Evolutionary conservation across 2,888 invertebrate genomes (phyloP).

Genomic region (Synanthedon formicaeformis): DNA sequence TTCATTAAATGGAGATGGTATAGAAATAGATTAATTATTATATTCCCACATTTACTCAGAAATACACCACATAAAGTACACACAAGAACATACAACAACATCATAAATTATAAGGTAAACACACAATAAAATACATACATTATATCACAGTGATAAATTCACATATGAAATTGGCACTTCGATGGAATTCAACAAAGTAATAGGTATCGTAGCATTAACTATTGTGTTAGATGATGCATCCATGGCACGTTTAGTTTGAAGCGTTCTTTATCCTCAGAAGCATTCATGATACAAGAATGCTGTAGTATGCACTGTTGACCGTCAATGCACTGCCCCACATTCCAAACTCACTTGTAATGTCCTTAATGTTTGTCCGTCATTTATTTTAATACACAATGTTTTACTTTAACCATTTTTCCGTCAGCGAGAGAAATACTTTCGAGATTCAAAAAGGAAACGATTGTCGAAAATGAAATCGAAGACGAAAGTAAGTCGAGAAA

Average conservation of each 20-base stretch:
- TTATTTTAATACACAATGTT: constrained; percentile 21
- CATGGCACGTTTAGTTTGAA: constrained; percentile 44
- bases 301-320: constrained; percentile 29
- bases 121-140: constrained; percentile 1
- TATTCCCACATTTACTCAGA: background rate
- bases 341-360: constrained; percentile 37
- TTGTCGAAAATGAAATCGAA: constrained; percentile 62
- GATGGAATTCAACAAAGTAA: constrained; percentile 13
- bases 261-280: constrained; percentile 39
- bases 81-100: constrained; percentile 10
- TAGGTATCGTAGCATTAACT: constrained; percentile 29
- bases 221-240: constrained; percentile 29
- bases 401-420: constrained; percentile 37
- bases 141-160: background rate
- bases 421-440: constrained; percentile 67
- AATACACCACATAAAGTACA: constrained; percentile 1
- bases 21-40: too few relatives aligned
- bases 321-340: constrained; percentile 19
- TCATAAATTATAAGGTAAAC: constrained; percentile 22
- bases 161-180: constrained; percentile 15
- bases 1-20: too few relatives aligned
- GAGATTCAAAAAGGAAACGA: constrained; percentile 56
- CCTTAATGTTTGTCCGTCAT: constrained; percentile 21
- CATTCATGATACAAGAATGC: constrained; percentile 60
- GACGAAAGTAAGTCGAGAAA: constrained; percentile 35